Evolutionary conservation across 1,140 invertebrate genomes (phyloP), one percentile per base, ranked within the genome.

Genomic region (Pinna nobilis): DNA sequence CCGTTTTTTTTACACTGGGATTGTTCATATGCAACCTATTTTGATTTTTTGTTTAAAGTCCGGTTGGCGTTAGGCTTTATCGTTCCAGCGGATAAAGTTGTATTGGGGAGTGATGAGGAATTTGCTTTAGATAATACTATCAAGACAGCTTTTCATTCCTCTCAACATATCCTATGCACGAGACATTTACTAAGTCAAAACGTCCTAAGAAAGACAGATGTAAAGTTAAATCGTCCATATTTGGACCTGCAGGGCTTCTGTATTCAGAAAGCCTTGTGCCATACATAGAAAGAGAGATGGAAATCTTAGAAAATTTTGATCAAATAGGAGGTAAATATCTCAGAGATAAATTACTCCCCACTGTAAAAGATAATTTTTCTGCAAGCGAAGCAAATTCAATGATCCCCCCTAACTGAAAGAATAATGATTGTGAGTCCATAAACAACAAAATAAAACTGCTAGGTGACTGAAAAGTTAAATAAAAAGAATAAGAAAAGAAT

Each of bases 1-100:
- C 66, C 66, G 7, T 11, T 59, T 5, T 69, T 59, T 47, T 33
- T 60, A 2, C 67, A 70, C 28, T 61, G 67, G 67, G 67, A 70
- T 49, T 53, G 39, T 18, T 7, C 13, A 7, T 70, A 70, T 39
- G 15, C 33, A n/a, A 69, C 51, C 1, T 69, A 69, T 49, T 69
- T 51, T 59, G 67, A 69, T 35, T 69, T 69, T 37, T 30, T 68
- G 9, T 51, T 51, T 6, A 68, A 55, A 23, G 30, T 55, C 15
- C 20, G 53, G 23, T 57, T 3, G 5, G 15, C 5, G 3, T 30
- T 57, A 3, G 53, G 53, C 18, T 57, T 28, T 15, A 57, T 25
- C 23, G 5, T 57, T 25, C 30, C 53, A 2, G 53, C 30, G 2
- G 53, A 57, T 2, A 57, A 25, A 30, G 3, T 57, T 57, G 53